Base-by-base conservation (phyloP, 2,888 invertebrate genomes). In the Deilephila porcellus region DNA sequence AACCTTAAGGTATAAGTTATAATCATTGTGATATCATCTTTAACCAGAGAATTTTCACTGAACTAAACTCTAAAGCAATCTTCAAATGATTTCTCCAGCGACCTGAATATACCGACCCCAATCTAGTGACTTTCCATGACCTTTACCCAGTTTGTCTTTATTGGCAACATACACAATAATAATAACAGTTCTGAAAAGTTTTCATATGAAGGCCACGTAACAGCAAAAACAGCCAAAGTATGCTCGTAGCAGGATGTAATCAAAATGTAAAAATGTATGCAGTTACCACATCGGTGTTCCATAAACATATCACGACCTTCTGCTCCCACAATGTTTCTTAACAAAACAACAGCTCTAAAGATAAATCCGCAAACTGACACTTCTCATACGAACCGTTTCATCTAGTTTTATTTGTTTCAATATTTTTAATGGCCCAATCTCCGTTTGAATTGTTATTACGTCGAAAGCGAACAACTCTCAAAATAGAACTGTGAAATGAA, bases 351-450 rank as follows among this genome's bases (percentile, higher is more conserved):
- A 45, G 37, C 59, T 56, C 64, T 14, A 56, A 59, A 67, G 37
- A 64, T 59, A 59, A 67, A 63, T 72, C 63, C 62, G 62, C 45
- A 14, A 45, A 52, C 63, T 34, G 32, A 62, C 71, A 60, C 29
- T 56, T n/a, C 62, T 72, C 62, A 72, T 34, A 56, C 63, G 60
- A 63, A 64, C 25, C 34, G 64, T 67, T 67, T 67, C 72, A 59
- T 67, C 59, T 67, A 59, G 62, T 73, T 67, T 73, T 73, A 67
- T 73, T 73, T 53, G 67, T 73, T 73, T 67, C 72, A 45, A 67
- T 59, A 64, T 62, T 73, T 73, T 72, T 73, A 59, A 45, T 34
- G 34, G n/a, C 59, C 6, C 72, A 37, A 67, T 73, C 45, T 56
- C 25, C 64, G 64, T 59, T 37, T 37, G 63, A 17, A 7, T 64